Evolutionary conservation across 2,888 invertebrate species (phyloP), one percentile per base, ranked within the genome.

Genomic region (Nineta flava): DNA sequence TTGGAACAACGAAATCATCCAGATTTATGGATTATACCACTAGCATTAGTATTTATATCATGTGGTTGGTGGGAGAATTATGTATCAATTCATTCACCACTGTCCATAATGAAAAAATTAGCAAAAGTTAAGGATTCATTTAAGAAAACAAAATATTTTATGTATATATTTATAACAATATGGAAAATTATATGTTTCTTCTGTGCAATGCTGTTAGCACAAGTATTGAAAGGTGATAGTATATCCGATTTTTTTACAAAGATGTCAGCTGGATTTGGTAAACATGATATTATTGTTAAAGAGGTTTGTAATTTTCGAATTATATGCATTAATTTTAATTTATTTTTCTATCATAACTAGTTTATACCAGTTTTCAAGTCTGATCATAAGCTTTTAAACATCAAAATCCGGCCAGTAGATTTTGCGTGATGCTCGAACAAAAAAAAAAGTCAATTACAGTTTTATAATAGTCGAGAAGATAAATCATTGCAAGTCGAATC

Each of bases 51-150:
- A 49, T 77, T 93, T 58, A 84, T 92, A 54, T 96, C 96, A 1
- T 75, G 90, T 38, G 90, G 91, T 19, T 96, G 95, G 93, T 97
- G 97, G 97, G 96, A 97, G 67, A 97, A 97, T 67, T 97, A 90
- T 63, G 88, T 94, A 1, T 86, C 88, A 51, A 75, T 80, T 51
- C 80, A 87, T 58, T 92, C 94, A 50, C 83, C 90, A 1, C 75
- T 93, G 54, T 83, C 79, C 45, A 69, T 84, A 53, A 77, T 91
- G 46, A 82, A 83, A 61, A 75, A 75, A 42, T 70, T 88, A 58
- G 87, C 83, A 9, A 76, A 81, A 62, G 73, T 90, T 46, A 88
- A 88, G 62, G 85, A 84, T 48, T 81, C 87, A 49, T 70, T 95
- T 54, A 80, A 78, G 53, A 70, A 77, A 49, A 85, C 87, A 1